Base-by-base conservation (phyloP, 1,140 invertebrate genomes). In the Hydropsyche tenuis region DNA sequence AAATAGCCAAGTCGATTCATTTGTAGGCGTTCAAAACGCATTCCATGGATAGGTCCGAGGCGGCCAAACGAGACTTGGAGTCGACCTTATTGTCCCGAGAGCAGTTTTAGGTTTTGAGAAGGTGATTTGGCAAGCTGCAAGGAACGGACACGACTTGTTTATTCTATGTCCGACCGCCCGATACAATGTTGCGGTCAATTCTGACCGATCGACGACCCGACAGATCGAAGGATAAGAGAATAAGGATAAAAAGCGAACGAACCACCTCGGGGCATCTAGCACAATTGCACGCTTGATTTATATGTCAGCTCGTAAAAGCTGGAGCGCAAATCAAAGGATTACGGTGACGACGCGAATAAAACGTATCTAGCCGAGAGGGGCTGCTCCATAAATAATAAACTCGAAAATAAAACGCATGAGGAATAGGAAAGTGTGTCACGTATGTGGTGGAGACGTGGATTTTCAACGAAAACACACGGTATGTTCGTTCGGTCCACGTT, bases 351-450 rank as follows among this genome's bases (percentile, higher is more conserved):
- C n/a, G 45, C 45, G 48, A 53, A 60, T 60, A 60, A 37, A 60
- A 60, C 56, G 23, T 12, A 60, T 60, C 42, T 42, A 63, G 22
- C 20, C 65, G 65, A 48, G 45, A 46, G 45, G 37, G 65, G 30
- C 20, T 23, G 11, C 20, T 42, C 68, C 68, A 70, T 70, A 70
- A 70, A 70, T 70, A 70, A 70, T 70, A 70, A 56, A 30, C 30
- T 56, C 48, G 45, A 70, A 70, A 70, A 70, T 70, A 70, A 70
- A 53, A 70, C 43, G 25, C 43, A 56, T 70, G 45, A 56, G 68
- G 68, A 70, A 56, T 56, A 14, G 20, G 68, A 70, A 70, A 70
- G 68, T 70, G 68, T 70, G 68, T 70, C 68, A 70, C 68, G 68
- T 56, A 70, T 70, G 68, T 42, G 46, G 46, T 25, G 25, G n/a